Base-by-base conservation (phyloP, 2,113 vertebrate species). In the Ammodytes dubius region DNA sequence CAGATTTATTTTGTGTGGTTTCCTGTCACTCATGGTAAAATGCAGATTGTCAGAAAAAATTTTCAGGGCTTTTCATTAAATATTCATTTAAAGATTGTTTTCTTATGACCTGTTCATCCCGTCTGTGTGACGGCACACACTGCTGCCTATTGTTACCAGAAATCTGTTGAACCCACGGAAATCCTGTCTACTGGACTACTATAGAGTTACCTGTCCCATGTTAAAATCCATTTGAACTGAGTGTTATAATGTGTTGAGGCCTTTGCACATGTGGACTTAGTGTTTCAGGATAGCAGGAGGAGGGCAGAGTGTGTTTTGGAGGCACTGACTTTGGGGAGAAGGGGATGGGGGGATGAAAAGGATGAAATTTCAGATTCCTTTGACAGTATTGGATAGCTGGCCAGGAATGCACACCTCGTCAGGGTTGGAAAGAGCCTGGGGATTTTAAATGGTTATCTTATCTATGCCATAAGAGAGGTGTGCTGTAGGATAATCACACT, bases 301-400 rank as follows among this genome's bases (percentile, higher is more conserved):
- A 49, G 59, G 37, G 63, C 10, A 70, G 74, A 66, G 79, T 27
- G 73, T 13, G 75, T 52, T 81, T 80, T 66, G 63, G 65, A 89
- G 80, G 64, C 78, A 69, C 57, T 12, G 69, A 8, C n/a, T 13
- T 35, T 1, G 19, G 40, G 61, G 73, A 35, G 50, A 14, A 0
- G 60, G 56, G 57, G 52, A 71, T 66, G n/a, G 82, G 74, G 27
- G 64, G 69, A 40, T 45, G 57, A 7, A 78, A 64, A 70, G 91
- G 90, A 90, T 93, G 92, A 93, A 87, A 93, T 94, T 93, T 92
- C 90, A 94, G 89, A 92, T 91, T 93, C 91, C 78, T 89, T 82
- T 89, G 80, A 89, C 82, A 19, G 90, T 78, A 64, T 86, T 91
- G 82, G 89, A 79, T 88, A 71, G 83, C 84, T 14, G 74, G 68